phyloP scores from a whole-genome alignment of 2,113 vertebrate species.

The Chaetodon trifascialis region DNA sequence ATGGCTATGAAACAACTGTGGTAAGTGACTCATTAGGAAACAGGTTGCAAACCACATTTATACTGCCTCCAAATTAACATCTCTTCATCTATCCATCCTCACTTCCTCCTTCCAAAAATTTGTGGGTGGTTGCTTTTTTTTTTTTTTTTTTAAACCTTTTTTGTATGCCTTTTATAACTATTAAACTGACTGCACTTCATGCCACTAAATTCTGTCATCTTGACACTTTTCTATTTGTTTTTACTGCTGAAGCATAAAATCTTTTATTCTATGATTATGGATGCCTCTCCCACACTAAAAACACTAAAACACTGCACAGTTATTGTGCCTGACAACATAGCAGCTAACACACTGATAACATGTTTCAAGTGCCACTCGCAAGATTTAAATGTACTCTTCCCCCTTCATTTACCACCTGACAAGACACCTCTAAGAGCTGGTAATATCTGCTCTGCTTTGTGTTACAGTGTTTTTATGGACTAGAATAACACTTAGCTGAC shows the following conservation, averaged over 20 bases:
- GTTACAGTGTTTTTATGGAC: conserved; percentile 14
- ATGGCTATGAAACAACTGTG: too few relatives aligned
- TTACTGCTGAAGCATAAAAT: not conserved
- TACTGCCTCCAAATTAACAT: too few relatives aligned
- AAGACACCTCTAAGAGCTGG: not conserved
- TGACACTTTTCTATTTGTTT: not conserved
- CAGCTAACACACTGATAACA: not conserved
- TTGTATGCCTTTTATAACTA: too few relatives aligned
- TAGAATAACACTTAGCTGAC: conserved; percentile 8
- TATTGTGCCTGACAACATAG: conserved; percentile 6
- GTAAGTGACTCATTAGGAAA: too few relatives aligned
- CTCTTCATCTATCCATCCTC: too few relatives aligned
- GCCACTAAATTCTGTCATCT: not conserved
- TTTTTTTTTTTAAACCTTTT: too few relatives aligned
- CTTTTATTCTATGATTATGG: not conserved
- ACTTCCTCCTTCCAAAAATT: too few relatives aligned
- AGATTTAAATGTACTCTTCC: not conserved
- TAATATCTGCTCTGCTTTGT: conserved; percentile 1
- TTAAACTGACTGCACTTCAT: not conserved
- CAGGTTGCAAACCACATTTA: too few relatives aligned
- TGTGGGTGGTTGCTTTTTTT: too few relatives aligned
- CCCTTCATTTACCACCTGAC: conserved; percentile 8
- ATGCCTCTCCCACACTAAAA: not conserved
- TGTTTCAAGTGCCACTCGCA: conserved; percentile 6
- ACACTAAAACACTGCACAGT: not conserved